Percentiles rank a stretch among this genome's conserved stretches.
phyloP scores from a whole-genome alignment of 1,140 invertebrate genomes.

The Ylistrum balloti region DNA sequence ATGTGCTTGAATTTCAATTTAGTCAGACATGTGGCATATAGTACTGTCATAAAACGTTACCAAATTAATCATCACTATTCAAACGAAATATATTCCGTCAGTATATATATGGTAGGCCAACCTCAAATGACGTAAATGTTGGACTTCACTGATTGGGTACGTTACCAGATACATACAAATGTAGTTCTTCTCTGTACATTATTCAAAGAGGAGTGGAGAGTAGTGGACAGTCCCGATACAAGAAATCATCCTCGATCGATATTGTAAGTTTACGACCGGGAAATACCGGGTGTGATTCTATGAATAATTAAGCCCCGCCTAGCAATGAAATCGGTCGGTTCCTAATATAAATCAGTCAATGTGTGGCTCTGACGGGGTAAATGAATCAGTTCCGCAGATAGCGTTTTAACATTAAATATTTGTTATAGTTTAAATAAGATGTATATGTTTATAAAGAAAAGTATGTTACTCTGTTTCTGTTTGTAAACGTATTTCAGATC shows the following conservation, averaged over 20 bases:
- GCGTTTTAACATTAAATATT: too few species aligned
- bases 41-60: too few species aligned
- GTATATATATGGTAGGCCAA: not conserved
- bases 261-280: constrained; percentile 11
- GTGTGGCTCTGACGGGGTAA: not conserved
- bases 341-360: not conserved
- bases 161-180: not conserved
- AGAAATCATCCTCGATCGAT: not conserved
- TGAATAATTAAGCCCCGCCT: not conserved
- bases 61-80: too few species aligned
- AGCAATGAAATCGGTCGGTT: not conserved
- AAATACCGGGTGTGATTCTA: constrained; percentile 18
- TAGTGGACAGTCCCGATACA: not conserved
- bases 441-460: too few species aligned
- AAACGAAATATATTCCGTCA: too few species aligned
- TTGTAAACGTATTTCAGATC: too few species aligned
- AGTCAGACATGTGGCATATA: too few species aligned
- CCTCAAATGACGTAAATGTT: not conserved
- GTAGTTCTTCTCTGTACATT: too few species aligned
- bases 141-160: not conserved
- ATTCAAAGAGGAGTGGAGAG: not conserved
- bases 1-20: too few species aligned
- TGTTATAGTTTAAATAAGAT: too few species aligned
- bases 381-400: not conserved
- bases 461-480: too few species aligned